Conservation (phyloP, 1,140 invertebrate species). For the Arctopsyche grandis region DNA sequence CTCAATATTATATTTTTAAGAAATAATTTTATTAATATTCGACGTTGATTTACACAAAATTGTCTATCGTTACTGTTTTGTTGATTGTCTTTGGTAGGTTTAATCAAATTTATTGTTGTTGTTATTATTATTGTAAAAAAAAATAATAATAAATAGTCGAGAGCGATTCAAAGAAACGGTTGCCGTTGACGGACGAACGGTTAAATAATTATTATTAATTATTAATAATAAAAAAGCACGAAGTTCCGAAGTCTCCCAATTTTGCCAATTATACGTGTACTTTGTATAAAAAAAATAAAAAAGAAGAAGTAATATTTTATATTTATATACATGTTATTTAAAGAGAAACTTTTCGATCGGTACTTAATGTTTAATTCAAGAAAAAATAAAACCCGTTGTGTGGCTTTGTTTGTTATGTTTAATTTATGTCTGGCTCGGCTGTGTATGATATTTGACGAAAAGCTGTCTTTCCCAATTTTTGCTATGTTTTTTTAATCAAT, state of each 20-base stretch:
- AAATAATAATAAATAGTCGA: slow-evolving; percentile 15
- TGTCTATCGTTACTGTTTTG: not conserved
- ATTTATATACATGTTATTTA: slow-evolving; percentile 31
- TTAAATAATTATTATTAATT: not conserved
- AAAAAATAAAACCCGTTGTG: not conserved
- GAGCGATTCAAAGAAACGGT: slow-evolving; percentile 2
- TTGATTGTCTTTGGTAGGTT: slow-evolving; percentile 10
- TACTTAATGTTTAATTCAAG: not conserved
- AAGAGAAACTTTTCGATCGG: slow-evolving; percentile 23
- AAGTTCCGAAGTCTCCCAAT: slow-evolving; percentile 47
- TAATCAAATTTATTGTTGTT: not conserved
- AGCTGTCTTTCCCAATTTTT: not conserved
- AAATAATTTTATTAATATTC: too few relatives aligned
- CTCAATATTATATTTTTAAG: not conserved
- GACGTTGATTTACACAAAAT: not conserved
- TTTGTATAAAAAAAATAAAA: slow-evolving; percentile 45
- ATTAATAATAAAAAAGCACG: slow-evolving; percentile 2
- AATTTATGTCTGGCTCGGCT: slow-evolving; percentile 11
- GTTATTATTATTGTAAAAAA: not conserved
- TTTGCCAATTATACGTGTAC: slow-evolving; percentile 54
- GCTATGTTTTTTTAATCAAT: too few relatives aligned
- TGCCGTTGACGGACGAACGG: not conserved
- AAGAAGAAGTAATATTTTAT: slow-evolving; percentile 24
- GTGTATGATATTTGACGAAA: not conserved
- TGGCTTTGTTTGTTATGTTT: not conserved